Conservation (phyloP, 2,113 vertebrate species). For the Danio rerio region DNA sequence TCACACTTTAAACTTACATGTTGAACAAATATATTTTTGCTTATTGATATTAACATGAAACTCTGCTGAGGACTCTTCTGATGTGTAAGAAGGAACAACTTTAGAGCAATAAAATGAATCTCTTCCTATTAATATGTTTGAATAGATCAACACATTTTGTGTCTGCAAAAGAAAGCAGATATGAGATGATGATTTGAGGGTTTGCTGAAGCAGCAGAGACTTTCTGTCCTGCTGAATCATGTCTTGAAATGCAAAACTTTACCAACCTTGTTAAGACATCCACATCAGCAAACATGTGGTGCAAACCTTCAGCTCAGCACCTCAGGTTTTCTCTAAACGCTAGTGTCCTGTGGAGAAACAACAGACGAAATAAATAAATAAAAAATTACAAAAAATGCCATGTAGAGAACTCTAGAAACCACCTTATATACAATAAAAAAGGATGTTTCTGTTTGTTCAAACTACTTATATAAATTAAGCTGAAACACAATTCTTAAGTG, state of each 20-base stretch:
- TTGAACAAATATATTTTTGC: no score
- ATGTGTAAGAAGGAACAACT: no score
- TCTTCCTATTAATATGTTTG: not conserved
- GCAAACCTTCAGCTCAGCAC: not conserved
- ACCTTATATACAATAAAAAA: no score
- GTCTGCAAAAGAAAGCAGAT: not conserved
- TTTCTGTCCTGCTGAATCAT: slow-evolving; percentile 16
- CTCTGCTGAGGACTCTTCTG: no score
- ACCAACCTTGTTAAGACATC: not conserved
- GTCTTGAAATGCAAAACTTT: not conserved
- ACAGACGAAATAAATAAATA: not conserved
- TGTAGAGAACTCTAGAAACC: no score
- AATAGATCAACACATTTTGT: not conserved
- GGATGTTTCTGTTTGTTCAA: no score
- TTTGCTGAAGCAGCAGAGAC: not conserved
- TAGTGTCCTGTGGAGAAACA: not conserved
- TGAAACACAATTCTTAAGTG: no score
- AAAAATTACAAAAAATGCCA: not conserved
- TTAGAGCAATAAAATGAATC: no score
- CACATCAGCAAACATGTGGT: not conserved
- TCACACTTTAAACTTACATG: no score
- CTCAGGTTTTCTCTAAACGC: not conserved
- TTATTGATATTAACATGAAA: no score
- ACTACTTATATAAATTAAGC: no score
- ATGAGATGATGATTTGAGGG: not conserved